phyloP scores from a whole-genome alignment of 2,113 vertebrate species.

The Microtus pennsylvanicus region DNA sequence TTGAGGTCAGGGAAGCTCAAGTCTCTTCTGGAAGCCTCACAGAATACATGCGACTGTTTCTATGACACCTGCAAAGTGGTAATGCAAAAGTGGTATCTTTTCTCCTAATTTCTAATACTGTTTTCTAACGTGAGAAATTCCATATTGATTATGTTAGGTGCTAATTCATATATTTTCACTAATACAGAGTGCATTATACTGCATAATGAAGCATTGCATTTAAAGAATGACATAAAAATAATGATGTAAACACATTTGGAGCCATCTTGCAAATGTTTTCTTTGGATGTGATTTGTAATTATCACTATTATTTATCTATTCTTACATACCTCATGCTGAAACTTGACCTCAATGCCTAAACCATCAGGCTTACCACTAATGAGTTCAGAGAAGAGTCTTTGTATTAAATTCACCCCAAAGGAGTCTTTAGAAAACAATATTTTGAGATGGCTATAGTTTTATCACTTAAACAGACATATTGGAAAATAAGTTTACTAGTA shows the following conservation, averaged over 20 bases:
- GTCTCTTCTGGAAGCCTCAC: conserved; percentile 31
- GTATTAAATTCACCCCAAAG: conserved; percentile 64
- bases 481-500: conserved; percentile 73
- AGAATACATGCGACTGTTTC: background rate
- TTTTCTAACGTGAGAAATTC: conserved; percentile 60
- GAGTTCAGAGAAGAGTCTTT: conserved; percentile 59
- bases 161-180: conserved; percentile 57
- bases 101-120: conserved; percentile 41
- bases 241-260: conserved; percentile 47
- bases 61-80: conserved; percentile 5
- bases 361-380: conserved; percentile 50
- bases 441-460: conserved; percentile 66
- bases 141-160: conserved; percentile 49
- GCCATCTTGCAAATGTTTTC: conserved; percentile 66
- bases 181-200: conserved; percentile 51
- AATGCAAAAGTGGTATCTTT: conserved; percentile 30
- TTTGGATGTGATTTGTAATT: conserved; percentile 69
- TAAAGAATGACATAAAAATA: conserved; percentile 72
- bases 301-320: conserved; percentile 62
- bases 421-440: conserved; percentile 50
- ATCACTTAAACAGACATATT: conserved; percentile 70
- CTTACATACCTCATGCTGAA: conserved; percentile 60
- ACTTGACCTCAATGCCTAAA: conserved; percentile 68
- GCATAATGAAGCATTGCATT: conserved; percentile 45
- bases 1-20: background rate